Base-by-base conservation (phyloP, 2,888 invertebrate genomes). In the Eucera pruinosa region DNA sequence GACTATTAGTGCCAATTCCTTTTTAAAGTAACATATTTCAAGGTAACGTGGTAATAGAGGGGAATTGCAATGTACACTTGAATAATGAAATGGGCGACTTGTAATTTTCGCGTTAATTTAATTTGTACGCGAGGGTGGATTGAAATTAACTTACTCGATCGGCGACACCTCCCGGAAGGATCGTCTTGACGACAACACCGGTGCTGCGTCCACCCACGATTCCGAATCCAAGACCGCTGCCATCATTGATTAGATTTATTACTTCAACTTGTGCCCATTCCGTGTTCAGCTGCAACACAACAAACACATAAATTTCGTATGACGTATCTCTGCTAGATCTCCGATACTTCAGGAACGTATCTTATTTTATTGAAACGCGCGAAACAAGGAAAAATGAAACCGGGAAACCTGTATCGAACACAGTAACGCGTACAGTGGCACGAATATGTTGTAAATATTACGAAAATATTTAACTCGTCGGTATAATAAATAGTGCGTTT, bases 181-280 rank as follows among this genome's bases (percentile, higher is more conserved):
- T 99, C 18, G 99, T 99, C 93, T 99, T 99, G 15, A 99, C 99
- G 80, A 99, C 99, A n/a, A 99, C 99, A 6, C 99, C 99, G 84
- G 99, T 98, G 84, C 98, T 98, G 86, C 98, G 95, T 58, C 97
- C 97, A 27, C 99, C 99, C 89, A 99, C 98, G 89, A 99, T 99
- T 87, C 99, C 99, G 93, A 99, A 99, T 45, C 99, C 99, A 85
- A 99, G 95, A 36, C 99, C 99, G 74, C 98, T 97, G 78, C 98
- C 99, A 95, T 99, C 99, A 93, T 99, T 99, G 54, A 98, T 96
- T 81, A 99, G 94, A 92, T 99, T 98, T 88, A 99, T 98, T 74
- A 98, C 97, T 94, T 99, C 99, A 87, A 99, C 98, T 95, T 99
- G 99, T 89, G 98, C 98, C 98, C 98, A 99, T 95, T 99, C 99